phyloP scores from a whole-genome alignment of 2,888 invertebrate genomes.

The Oegoconia quadripuncta region DNA sequence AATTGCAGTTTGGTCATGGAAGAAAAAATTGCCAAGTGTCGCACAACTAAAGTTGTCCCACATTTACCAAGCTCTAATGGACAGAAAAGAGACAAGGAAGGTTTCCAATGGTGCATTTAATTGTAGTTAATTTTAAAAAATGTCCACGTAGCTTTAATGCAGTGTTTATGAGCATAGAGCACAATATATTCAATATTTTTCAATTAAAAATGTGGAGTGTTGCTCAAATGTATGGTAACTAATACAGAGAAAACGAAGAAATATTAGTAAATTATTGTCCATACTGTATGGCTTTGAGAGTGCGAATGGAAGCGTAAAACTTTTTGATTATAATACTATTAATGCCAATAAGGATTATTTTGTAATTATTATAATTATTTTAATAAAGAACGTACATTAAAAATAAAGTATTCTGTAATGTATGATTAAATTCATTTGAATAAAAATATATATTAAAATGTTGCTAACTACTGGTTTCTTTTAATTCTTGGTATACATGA shows the following conservation, averaged over 20 bases:
- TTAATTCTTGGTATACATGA: conserved; percentile 28
- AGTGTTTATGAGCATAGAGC: conserved; percentile 59
- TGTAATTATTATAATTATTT: conserved; percentile 76
- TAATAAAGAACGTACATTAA: conserved; percentile 71
- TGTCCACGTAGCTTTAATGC: conserved; percentile 73
- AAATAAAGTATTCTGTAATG: conserved; percentile 74
- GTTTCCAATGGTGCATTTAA: conserved; percentile 74
- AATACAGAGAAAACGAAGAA: conserved; percentile 35
- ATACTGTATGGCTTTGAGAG: conserved; percentile 58
- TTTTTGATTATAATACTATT: conserved; percentile 56
- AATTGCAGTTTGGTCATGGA: too few species aligned
- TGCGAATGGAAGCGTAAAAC: conserved; percentile 53
- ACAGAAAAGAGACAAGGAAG: conserved; percentile 41
- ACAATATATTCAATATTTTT: conserved; percentile 61
- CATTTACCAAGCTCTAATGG: too few species aligned
- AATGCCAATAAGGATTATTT: conserved; percentile 73
- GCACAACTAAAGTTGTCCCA: too few species aligned
- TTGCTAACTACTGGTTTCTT: conserved; percentile 70
- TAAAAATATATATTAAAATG: conserved; percentile 81
- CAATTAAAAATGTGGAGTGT: conserved; percentile 51
- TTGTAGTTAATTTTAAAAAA: conserved; percentile 70
- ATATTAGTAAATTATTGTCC: conserved; percentile 57
- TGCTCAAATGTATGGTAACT: conserved; percentile 55
- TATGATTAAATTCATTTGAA: conserved; percentile 79
- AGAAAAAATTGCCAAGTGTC: too few species aligned